Base-by-base conservation (phyloP, 2,888 invertebrate species). In the Germaria angustata region DNA sequence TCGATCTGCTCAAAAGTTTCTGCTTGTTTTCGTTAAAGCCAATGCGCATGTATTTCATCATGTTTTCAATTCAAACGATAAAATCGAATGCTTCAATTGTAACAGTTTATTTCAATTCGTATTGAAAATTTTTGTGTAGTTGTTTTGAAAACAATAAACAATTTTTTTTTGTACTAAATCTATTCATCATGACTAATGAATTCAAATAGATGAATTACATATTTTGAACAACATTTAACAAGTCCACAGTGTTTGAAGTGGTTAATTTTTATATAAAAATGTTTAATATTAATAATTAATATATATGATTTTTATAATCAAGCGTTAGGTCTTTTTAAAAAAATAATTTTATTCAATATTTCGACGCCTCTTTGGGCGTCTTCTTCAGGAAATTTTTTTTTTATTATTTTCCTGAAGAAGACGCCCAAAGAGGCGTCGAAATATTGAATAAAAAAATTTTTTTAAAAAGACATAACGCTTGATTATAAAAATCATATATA, bases 141-240 rank as follows among this genome's bases (percentile, higher is more conserved):
- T 36, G 36, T 13, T 68, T 39, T 28, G 13, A 44, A 11, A 41
- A 22, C 11, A 41, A 32, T 20, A 63, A 63, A 28, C n/a, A 20
- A 1, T 24, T 53, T 53, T 24, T 13, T 13, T 63, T 44, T 44
- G 28, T 2, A n/a, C 17, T 5, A 44, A 63, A 63, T 63, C 17
- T 41, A 53, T 24, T 9, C 7, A 7, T 24, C 44, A 73, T 73
- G 73, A 73, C 63, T 51, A 73, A 73, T 63, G 22, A 53, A 53
- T 57, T 53, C 39, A 65, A 73, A 63, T 39, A 24, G 6, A 46
- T 71, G 34, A 46, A 57, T 34, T 57, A 71, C n/a, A n/a, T n/a
- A n/a, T 46, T 65, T 57, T 11, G 11, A 0, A 59, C 41, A 57
- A 15, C 11, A 32, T 4, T n/a, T 20, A 46, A 7, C 6, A 44